Conservation (phyloP, 1,140 invertebrate species). For the Hormaphis cornu region DNA sequence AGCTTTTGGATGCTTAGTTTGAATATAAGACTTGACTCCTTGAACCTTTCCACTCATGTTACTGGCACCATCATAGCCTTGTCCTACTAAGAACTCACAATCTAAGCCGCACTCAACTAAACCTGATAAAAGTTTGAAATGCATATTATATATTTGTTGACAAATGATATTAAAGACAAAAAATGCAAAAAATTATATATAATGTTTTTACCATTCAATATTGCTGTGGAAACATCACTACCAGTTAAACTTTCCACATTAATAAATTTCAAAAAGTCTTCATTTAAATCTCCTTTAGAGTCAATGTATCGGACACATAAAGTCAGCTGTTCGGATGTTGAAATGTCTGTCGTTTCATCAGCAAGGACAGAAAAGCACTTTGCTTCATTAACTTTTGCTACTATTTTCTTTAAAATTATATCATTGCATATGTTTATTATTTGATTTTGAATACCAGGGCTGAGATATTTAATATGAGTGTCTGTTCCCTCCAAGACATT, state of each 20-base stretch:
- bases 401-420: not conserved
- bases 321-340: conserved; percentile 3
- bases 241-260: conserved; percentile 35
- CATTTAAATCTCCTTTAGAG: conserved; percentile 7
- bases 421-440: not conserved
- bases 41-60: conserved; percentile 37
- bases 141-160: conserved; percentile 33
- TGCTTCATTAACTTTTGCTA: not conserved
- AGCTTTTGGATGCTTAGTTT: conserved; percentile 35
- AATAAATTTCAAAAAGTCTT: conserved; percentile 36
- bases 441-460: conserved; percentile 38
- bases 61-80: conserved; percentile 38
- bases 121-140: conserved; percentile 4
- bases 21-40: conserved; percentile 36
- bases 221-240: not conserved
- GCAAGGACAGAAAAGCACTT: conserved; percentile 5
- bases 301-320: conserved; percentile 21
- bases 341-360: conserved; percentile 2
- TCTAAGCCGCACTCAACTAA: not conserved
- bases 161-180: conserved; percentile 22
- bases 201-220: not conserved
- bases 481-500: not conserved
- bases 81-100: conserved; percentile 31
- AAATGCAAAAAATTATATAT: not conserved
- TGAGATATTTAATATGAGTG: not conserved